Conservation (phyloP, 2,113 vertebrate genomes). For the Amphiprion percula region DNA sequence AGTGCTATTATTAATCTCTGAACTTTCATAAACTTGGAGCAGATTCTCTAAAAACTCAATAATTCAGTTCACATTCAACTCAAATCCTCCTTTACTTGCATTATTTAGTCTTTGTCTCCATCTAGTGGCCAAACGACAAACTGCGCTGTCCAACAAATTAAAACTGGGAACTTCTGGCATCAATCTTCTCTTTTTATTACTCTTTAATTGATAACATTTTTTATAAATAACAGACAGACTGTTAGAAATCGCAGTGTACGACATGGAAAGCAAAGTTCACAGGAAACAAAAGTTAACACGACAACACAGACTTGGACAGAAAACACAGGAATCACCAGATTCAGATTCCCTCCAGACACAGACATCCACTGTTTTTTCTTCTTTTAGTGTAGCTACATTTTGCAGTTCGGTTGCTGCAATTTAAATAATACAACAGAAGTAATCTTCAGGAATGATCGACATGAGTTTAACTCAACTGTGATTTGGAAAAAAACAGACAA, state of each 20-base stretch:
- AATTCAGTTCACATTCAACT: not conserved
- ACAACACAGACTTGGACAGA: slow-evolving; percentile 30
- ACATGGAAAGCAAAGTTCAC: slow-evolving; percentile 50
- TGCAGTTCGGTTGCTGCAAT: not conserved
- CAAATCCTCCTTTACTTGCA: not conserved
- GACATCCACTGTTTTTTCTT: not conserved
- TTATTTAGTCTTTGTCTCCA: slow-evolving; percentile 57
- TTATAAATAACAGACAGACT: slow-evolving; percentile 68
- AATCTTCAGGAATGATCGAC: slow-evolving; percentile 16
- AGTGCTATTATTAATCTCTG: no score
- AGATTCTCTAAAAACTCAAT: not conserved
- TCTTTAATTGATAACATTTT: slow-evolving; percentile 50
- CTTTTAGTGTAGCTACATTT: slow-evolving; percentile 16
- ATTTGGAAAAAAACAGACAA: slow-evolving; percentile 15
- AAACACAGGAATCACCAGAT: slow-evolving; percentile 37
- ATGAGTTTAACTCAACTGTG: slow-evolving; percentile 81
- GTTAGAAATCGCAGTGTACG: slow-evolving; percentile 60
- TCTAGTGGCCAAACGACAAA: slow-evolving; percentile 67
- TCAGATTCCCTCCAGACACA: no score
- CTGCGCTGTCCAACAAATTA: not conserved
- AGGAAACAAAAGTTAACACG: slow-evolving; percentile 12
- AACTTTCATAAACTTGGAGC: not conserved
- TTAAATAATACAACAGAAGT: not conserved
- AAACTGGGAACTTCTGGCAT: not conserved
- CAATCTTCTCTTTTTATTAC: slow-evolving; percentile 66